phyloP scores from a whole-genome alignment of 2,888 invertebrate genomes.

The Lithophane semibrunnea region DNA sequence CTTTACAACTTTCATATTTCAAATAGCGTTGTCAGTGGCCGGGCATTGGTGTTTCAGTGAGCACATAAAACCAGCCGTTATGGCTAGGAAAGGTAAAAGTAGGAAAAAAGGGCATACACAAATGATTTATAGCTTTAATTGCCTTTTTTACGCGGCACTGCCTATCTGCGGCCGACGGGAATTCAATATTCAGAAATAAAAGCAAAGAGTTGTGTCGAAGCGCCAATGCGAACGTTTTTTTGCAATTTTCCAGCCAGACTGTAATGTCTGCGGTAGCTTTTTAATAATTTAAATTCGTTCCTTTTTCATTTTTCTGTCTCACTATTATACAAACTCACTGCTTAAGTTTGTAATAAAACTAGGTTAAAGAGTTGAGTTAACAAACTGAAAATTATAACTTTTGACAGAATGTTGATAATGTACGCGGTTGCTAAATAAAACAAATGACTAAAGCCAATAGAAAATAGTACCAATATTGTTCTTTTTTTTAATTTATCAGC shows the following conservation, averaged over 20 bases:
- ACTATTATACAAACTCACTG: not conserved
- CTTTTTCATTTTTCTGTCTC: constrained; percentile 1
- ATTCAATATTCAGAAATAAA: constrained; percentile 87
- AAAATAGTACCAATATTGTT: not conserved
- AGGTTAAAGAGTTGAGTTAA: not conserved
- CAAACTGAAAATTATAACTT: not conserved
- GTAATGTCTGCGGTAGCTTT: constrained; percentile 44
- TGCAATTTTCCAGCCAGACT: constrained; percentile 40
- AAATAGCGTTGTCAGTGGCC: constrained; percentile 83
- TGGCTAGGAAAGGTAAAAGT: constrained; percentile 77
- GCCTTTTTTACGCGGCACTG: constrained; percentile 81
- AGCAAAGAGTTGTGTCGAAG: constrained; percentile 75
- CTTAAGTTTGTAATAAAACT: not conserved
- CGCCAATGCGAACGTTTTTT: constrained; percentile 68
- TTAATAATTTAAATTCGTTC: constrained; percentile 35
- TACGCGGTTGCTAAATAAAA: not conserved
- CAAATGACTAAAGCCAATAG: not conserved
- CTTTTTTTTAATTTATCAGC: constrained; percentile 1
- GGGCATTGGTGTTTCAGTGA: constrained; percentile 75
- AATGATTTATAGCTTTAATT: constrained; percentile 88
- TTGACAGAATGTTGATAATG: not conserved
- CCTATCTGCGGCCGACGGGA: constrained; percentile 75
- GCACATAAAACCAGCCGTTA: constrained; percentile 81
- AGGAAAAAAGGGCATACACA: constrained; percentile 76
- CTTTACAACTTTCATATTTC: constrained; percentile 88